Percentiles rank a stretch among this genome's conserved stretches.
Evolutionary conservation across 2,797 vertebrate genomes (phyloP).

Genomic region (Ctenopoma kingsleyae): DNA sequence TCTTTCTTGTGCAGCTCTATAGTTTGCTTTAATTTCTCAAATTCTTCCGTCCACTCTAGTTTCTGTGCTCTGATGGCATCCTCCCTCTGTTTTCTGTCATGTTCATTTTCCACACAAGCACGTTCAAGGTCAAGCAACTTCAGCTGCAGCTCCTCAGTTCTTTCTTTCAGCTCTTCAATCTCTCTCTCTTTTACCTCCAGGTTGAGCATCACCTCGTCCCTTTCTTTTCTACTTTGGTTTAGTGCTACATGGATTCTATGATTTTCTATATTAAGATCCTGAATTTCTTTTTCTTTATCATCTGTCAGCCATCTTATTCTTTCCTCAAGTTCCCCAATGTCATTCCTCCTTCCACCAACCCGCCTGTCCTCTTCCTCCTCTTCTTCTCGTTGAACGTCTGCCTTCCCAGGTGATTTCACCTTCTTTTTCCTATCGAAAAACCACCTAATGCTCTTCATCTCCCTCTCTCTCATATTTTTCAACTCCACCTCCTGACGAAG

Average conservation of each 20-base stretch:
- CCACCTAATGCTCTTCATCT: conserved; percentile 80
- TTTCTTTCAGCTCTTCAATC: conserved; percentile 78
- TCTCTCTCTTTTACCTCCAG: conserved; percentile 76
- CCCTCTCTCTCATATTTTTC: conserved; percentile 78
- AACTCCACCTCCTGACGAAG: conserved; percentile 77
- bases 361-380: conserved; percentile 72
- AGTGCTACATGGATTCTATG: conserved; percentile 53
- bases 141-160: conserved; percentile 77
- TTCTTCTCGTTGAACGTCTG: conserved; percentile 60
- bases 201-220: conserved; percentile 31
- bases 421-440: conserved; percentile 82
- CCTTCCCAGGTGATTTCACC: conserved; percentile 69
- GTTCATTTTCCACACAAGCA: conserved; percentile 42
- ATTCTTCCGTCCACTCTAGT: conserved; percentile 46
- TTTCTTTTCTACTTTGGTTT: conserved; percentile 57
- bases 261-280: conserved; percentile 76
- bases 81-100: conserved; percentile 64
- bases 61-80: conserved; percentile 19
- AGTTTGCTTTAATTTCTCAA: conserved; percentile 33
- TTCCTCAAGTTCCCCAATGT: conserved; percentile 79
- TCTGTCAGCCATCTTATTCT: conserved; percentile 81
- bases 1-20: conserved; percentile 51
- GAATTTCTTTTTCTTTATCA: conserved; percentile 82
- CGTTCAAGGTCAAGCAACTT: conserved; percentile 76
- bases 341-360: conserved; percentile 54